phyloP scores from a whole-genome alignment of 2,888 invertebrate species.

The Orthonevra nobilis region DNA sequence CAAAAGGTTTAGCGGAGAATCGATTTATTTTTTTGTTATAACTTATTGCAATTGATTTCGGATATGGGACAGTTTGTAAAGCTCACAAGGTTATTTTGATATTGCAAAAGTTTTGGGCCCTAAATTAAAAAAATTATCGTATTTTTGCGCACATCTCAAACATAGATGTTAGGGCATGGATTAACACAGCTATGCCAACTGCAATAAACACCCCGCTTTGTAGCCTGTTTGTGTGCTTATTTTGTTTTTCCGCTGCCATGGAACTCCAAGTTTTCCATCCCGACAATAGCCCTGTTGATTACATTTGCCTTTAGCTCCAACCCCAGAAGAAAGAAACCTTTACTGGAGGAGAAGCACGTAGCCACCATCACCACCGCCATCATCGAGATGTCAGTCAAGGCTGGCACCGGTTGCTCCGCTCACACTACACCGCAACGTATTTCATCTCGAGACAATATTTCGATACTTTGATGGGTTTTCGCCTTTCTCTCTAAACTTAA shows the following conservation, averaged over 20 bases:
- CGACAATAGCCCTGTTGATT: constrained; percentile 63
- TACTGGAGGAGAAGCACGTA: constrained; percentile 17
- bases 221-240: constrained; percentile 34
- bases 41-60: constrained; percentile 57
- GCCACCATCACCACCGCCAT: neutral
- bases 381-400: constrained; percentile 40
- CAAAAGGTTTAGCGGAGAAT: constrained; percentile 30
- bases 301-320: constrained; percentile 27
- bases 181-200: constrained; percentile 38
- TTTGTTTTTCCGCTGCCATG: constrained; percentile 50
- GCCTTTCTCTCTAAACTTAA: constrained; percentile 68
- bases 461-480: constrained; percentile 70
- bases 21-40: constrained; percentile 38
- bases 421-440: constrained; percentile 62
- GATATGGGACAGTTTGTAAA: constrained; percentile 43
- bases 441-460: constrained; percentile 41
- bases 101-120: constrained; percentile 1
- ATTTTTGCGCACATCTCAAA: too few relatives aligned
- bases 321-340: constrained; percentile 6
- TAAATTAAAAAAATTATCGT: too few relatives aligned
- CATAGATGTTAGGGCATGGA: too few relatives aligned
- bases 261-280: constrained; percentile 26
- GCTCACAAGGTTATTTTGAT: constrained; percentile 41
- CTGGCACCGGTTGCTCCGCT: too few relatives aligned
- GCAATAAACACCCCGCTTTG: constrained; percentile 22